Evolutionary conservation across 2,113 vertebrate genomes (phyloP), one percentile per base, ranked within the genome.

Genomic region (Bubalus kerabau): DNA sequence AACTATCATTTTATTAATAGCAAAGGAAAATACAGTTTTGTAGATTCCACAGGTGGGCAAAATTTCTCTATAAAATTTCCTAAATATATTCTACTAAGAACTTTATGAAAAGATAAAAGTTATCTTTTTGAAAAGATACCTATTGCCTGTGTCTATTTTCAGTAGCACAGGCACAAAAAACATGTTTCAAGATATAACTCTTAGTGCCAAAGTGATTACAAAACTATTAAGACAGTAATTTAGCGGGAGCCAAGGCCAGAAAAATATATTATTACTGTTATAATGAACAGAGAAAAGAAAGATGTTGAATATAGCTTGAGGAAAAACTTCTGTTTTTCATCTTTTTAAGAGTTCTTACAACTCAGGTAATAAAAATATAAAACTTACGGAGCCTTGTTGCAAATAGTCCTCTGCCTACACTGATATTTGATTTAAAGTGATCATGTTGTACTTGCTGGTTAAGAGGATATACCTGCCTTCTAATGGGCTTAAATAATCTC

Each of bases 211-310:
- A 89, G 78, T 10, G 81, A 71, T 92, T 96, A 96, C 78, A 50
- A 91, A 50, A 32, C 43, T 74, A 62, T 76, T 96, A 2, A 76
- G 71, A 59, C 74, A 56, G 17, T 82, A 82, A 32, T 59, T 64
- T 67, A 95, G 93, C 60, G 13, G 88, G 19, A n/a, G 92, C 7
- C 46, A 89, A 8, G 91, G 32, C 74, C 52, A 32, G 67, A 96
- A 98, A 95, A 83, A 82, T n/a, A 24, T 80, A 23, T 67, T 60
- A 43, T 56, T 92, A 50, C n/a, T 94, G 6, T 87, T 94, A 90
- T 60, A 82, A 74, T 52, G 21, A 89, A 88, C 6, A 89, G 36
- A 50, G 3, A 82, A 87, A 87, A 84, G 40, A 76, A 74, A 52
- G 57, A 74, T 36, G 23, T 80, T 97, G 14, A 81, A 52, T 94